Base-by-base conservation (phyloP, 1,140 invertebrate genomes). In the Aphidius gifuensis region DNA sequence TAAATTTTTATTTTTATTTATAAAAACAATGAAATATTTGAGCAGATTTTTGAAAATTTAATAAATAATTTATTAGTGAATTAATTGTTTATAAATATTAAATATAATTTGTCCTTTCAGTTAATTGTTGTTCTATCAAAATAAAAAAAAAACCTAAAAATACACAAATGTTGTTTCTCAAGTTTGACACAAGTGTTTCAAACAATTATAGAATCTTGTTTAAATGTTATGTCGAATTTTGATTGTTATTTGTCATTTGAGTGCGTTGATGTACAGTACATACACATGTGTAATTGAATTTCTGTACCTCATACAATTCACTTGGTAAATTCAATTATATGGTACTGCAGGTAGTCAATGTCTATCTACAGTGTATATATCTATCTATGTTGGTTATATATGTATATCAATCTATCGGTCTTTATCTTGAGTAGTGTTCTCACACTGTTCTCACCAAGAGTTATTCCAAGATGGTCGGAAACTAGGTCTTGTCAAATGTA, bases 281-380 rank as follows among this genome's bases (percentile, higher is more conserved):
- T 62, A 56, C 60, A 51, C 58, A 60, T 65, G 58, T 56, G 64
- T 65, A 65, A 65, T 65, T 59, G 61, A 66, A 66, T 66, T 66
- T 63, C 23, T n/a, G 38, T n/a, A 46, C 56, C 57, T 66, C 44
- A 59, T 47, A 60, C 43, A 50, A 51, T 60, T 57, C 58, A 46
- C 58, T 23, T 40, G 38, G 48, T 58, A 66, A 63, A 66, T 66
- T 62, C 61, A 66, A 62, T 66, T 66, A 66, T 48, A 57, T 45
- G 60, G 61, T 64, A 16, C 53, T 32, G 23, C 16, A 32, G 1
- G 2, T 32, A 32, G 23, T 32, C 4, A 16, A 1, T 16, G 16
- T 16, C 16, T 16, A 16, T 16, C 16, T 16, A 16, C 16, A 16
- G 16, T 16, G 23, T 32, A 3, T 32, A 2, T 60, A 43, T 53